These are phyloP conservation scores for Notiomystis cincta DNA, from an alignment of 2,113 vertebrate genomes.

Conservation along the genomic window DNA sequence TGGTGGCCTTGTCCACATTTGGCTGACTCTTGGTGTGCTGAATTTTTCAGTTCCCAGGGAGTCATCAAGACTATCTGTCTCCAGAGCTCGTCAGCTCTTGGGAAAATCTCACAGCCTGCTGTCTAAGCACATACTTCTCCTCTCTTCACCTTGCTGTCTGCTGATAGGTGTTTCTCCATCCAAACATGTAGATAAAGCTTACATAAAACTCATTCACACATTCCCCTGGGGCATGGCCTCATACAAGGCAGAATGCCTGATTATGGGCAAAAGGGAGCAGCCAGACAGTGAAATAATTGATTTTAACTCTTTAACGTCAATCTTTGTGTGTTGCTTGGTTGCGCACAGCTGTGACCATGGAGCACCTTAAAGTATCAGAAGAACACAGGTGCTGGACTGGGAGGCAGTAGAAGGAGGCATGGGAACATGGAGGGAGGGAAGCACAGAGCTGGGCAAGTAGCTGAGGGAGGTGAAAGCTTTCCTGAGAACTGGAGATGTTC, in stretches of 20 bases:
- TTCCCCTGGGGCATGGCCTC: background rate
- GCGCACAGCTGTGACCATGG: background rate
- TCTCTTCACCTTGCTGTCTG: background rate
- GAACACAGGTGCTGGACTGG: background rate
- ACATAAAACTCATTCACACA: background rate
- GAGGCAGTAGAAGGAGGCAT: background rate
- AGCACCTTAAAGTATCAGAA: background rate
- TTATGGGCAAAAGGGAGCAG: background rate
- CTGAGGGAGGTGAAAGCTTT: background rate
- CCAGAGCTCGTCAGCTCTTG: background rate
- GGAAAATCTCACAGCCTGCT: background rate
- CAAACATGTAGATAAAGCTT: background rate
- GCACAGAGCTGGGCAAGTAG: background rate
- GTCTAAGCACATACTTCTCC: background rate
- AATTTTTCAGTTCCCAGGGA: background rate
- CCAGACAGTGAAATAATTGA: background rate
- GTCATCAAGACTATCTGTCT: background rate
- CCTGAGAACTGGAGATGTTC: fast-evolving
- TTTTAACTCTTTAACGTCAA: background rate
- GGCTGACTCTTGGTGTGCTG: background rate
- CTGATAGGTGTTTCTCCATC: background rate
- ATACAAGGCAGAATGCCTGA: background rate
- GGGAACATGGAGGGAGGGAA: background rate
- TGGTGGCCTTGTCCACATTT: background rate
- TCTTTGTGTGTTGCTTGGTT: background rate